Base-by-base conservation (phyloP, 2,113 vertebrate species). In the Tupaia chinensis region DNA sequence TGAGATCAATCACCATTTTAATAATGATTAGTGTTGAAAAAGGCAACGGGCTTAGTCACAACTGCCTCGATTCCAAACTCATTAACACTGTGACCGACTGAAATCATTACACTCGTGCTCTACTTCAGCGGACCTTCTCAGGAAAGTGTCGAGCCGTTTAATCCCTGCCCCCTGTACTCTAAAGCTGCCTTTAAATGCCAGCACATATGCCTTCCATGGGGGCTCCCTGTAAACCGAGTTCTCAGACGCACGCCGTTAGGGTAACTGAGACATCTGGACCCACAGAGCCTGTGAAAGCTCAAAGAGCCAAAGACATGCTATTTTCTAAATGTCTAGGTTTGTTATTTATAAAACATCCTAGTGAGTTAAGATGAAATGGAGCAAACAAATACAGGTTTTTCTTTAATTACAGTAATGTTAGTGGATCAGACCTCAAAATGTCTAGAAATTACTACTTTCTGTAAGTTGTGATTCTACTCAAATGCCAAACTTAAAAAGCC, bases 371-470 rank as follows among this genome's bases (percentile, higher is more conserved):
- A 87, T 80, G 94, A 96, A 93, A 95, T 32, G 9, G 32, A 91
- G 76, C 86, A 85, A 95, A 93, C 92, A 96, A 89, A 95, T 87
- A 84, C 53, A 97, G 89, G 93, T 95, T 96, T 87, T 87, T 87
- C 83, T 91, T 96, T 96, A 95, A 97, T 95, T 95, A 93, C 61
- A 95, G 94, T 88, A 86, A 90, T 80, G 65, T 20, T 85, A 79
- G 89, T 97, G 91, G 97, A 97, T 96, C 96, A 96, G 96, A 94
- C 68, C 83, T 96, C 91, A 84, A 95, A 95, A 87, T 74, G 95
- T 87, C 91, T 96, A 13, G 76, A 96, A 97, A 97, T 96, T 95
- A 89, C 91, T 93, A 93, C 92, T 90, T 97, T 96, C 79, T 94
- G 87, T 4, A 73, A 93, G 56, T 93, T 97, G 95, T 66, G 80